Evolutionary conservation across 37 sponge, comb jelly and placozoan genomes (phyloP), one percentile per base, ranked within the genome.

Genomic region (Aphrocallistes beatrix): DNA sequence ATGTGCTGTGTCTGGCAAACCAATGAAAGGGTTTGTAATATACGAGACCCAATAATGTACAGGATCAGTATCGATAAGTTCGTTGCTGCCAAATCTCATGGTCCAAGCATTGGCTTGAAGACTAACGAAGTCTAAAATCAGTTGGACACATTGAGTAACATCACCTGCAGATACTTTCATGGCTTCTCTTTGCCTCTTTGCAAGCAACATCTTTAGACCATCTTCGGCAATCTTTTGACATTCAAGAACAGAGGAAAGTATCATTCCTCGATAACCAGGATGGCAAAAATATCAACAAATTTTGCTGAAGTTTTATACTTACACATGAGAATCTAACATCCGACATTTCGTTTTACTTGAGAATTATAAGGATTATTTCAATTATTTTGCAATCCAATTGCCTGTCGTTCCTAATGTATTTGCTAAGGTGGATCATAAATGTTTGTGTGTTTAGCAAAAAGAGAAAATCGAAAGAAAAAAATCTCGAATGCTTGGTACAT

Each of bases 81-180:
- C 75, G 75, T 60, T 60, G 75, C 75, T 60, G n/a, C 75, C 75
- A 60, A 13, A 60, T 30, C 75, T 60, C 75, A 60, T 60, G 34
- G 21, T 60, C 75, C 75, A 60, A 60, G 75, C 8, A 60, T 60
- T 28, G 10, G 75, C 75, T 19, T 60, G 75, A 13, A 47, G 49
- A 47, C 49, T 47, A 47, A 47, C 49, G 49, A 47, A 47, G 49
- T 47, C 49, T 47, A 47, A 47, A 13, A 47, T 47, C 13, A 47
- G 49, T 47, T 47, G 49, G 17, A 47, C 17, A 47, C 49, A 47
- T 47, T 47, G 49, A 47, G 49, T 47, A 47, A 47, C 49, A 47
- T 47, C 49, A 47, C 49, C 49, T 47, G 49, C 17, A 47, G 49
- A 47, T 47, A 47, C 17, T 47, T 47, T 47, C 49, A 47, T 21